These are phyloP conservation scores for Hofmannophila pseudospretella DNA, from an alignment of 2,888 invertebrate genomes.

Conservation along the genomic window DNA sequence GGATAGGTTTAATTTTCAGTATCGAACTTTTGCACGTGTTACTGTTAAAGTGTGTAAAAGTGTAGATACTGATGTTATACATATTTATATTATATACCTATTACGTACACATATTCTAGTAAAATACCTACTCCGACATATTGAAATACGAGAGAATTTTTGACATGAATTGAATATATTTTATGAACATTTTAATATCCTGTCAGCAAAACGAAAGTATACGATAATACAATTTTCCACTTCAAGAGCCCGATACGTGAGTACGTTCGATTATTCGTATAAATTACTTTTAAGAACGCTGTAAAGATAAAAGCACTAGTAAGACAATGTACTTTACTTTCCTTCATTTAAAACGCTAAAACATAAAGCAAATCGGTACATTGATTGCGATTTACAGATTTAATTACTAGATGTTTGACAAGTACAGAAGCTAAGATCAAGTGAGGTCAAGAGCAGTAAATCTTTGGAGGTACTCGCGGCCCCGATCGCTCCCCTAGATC, in stretches of 20 bases:
- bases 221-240: conserved; percentile 47
- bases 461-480: conserved; percentile 40
- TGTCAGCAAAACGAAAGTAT: conserved; percentile 39
- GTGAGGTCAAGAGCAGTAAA: conserved; percentile 60
- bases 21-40: no score
- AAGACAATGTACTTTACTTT: no score
- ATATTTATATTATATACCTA: no score
- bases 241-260: conserved; percentile 27
- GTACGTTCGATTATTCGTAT: conserved; percentile 17
- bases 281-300: no score
- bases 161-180: conserved; percentile 10
- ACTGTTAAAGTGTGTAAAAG: no score
- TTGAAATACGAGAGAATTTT: neutral
- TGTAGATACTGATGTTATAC: no score
- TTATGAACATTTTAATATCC: conserved; percentile 41
- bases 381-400: conserved; percentile 22
- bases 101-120: no score
- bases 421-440: conserved; percentile 30
- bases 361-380: conserved; percentile 20
- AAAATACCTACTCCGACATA: no score
- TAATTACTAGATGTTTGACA: conserved; percentile 34
- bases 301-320: no score
- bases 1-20: no score
- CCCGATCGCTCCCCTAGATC: conserved; percentile 29
- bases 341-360: neutral